Evolutionary conservation across 1,140 invertebrate genomes (phyloP).

Genomic region (Drosophila navojoa): DNA sequence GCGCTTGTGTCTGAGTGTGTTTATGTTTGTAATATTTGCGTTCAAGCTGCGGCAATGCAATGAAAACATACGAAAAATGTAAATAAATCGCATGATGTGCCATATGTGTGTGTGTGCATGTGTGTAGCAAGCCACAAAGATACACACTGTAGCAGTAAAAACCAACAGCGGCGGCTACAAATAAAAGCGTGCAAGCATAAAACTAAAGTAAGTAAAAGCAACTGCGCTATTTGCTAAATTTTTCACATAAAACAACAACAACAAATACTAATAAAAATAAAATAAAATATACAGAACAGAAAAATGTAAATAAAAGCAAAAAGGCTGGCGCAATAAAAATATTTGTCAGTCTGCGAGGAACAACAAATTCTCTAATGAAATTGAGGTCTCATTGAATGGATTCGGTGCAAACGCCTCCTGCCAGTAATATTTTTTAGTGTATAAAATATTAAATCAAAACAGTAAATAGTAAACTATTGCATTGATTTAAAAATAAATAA

Average conservation of each 20-base stretch:
- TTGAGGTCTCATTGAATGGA: not conserved
- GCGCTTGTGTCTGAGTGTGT: conserved; percentile 5
- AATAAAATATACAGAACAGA: conserved; percentile 7
- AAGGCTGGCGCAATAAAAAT: conserved; percentile 36
- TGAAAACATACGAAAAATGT: conserved; percentile 74
- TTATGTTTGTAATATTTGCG: conserved; percentile 55
- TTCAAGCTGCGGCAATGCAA: conserved; percentile 75
- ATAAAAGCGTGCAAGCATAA: conserved; percentile 74
- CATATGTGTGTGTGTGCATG: conserved; percentile 14
- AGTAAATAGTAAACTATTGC: no score
- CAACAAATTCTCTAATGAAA: conserved; percentile 24
- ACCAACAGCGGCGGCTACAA: conserved; percentile 65
- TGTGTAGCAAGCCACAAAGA: conserved; percentile 51
- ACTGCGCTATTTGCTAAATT: conserved; percentile 78
- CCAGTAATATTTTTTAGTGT: not conserved
- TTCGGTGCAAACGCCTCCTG: no score
- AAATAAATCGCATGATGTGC: conserved; percentile 61
- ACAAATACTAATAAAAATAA: conserved; percentile 13
- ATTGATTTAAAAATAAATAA: no score
- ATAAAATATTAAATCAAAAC: no score
- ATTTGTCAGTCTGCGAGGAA: not conserved
- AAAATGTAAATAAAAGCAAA: conserved; percentile 36
- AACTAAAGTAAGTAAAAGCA: conserved; percentile 74
- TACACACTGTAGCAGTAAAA: conserved; percentile 63
- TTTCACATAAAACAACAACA: conserved; percentile 61